Base-by-base conservation (phyloP, 2,797 vertebrate species). In the Channa striata region DNA sequence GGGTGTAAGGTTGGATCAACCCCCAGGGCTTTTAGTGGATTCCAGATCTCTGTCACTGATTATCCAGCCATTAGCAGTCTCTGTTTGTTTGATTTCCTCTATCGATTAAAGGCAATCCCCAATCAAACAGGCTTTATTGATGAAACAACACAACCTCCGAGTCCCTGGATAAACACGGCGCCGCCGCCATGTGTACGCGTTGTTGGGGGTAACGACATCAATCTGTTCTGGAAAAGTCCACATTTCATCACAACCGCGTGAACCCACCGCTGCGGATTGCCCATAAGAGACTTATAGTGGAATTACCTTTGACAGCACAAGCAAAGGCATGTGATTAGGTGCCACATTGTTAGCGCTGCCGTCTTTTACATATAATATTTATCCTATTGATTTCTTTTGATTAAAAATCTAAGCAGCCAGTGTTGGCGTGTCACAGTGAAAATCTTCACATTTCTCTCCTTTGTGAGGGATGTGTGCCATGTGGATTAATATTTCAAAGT, bases 61-160 rank as follows among this genome's bases (percentile, higher is more conserved):
- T 83, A 89, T 89, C 82, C 85, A 57, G 68, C 90, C 80, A 92
- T 94, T 92, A 92, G 84, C 66, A 8, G 57, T 23, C 67, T 70
- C 51, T 87, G 86, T 91, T 87, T 90, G 86, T 93, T 89, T 93
- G 89, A 87, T 88, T 87, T 80, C 78, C 68, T 78, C 77, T 53
- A 93, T 94, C 72, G 85, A 95, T 92, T 74, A 84, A 84, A 89
- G 74, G 60, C 74, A 81, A 92, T 93, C 92, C 88, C 72, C 78
- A 59, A 90, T 91, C 91, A 93, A 94, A 95, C 90, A 93, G 54
- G 70, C 77, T 65, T 75, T 81, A 90, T 91, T 72, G 91, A 92
- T 80, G 73, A 81, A 80, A 87, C 76, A 86, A 83, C 77, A 78
- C 77, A 39, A 62, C 63, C 76, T 65, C 43, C 19, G 4, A 37